Percentiles rank a stretch among this genome's conserved stretches.
phyloP scores from a whole-genome alignment of 2,113 vertebrate species.

The Sylvia atricapilla region DNA sequence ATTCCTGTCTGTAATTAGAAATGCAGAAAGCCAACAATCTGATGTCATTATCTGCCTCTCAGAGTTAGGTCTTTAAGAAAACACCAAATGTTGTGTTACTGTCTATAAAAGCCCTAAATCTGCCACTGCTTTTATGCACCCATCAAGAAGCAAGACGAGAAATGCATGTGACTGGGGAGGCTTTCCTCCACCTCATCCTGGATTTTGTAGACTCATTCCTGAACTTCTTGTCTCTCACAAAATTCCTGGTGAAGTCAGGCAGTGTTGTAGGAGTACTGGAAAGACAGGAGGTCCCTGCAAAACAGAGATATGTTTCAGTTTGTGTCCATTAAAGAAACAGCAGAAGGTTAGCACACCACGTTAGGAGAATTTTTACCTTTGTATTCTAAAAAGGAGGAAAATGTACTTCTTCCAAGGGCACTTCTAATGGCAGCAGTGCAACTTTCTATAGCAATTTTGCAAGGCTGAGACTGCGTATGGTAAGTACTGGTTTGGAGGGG shows the following conservation, averaged over 20 bases:
- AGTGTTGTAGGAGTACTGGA: not conserved
- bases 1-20: not conserved
- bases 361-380: not conserved
- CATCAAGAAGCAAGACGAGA: not conserved
- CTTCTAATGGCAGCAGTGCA: not conserved
- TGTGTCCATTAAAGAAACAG: not conserved
- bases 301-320: not conserved
- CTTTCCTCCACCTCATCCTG: fast-evolving
- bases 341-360: not conserved
- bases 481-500: not conserved
- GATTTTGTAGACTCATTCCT: not conserved
- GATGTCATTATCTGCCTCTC: not conserved
- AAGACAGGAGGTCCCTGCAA: not conserved
- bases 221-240: not conserved
- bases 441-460: not conserved
- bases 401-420: not conserved
- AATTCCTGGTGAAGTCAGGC: not conserved
- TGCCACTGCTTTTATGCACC: not conserved
- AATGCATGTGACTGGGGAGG: not conserved
- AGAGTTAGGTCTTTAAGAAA: not conserved
- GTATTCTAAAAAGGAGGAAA: not conserved
- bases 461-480: not conserved
- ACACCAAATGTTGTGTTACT: not conserved
- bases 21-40: not conserved
- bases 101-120: constrained; percentile 14